A percentile compares a stretch with the other conserved stretches of the same genome.
Conservation (phyloP, 2,113 vertebrate species). For the Tragelaphus strepsiceros region DNA sequence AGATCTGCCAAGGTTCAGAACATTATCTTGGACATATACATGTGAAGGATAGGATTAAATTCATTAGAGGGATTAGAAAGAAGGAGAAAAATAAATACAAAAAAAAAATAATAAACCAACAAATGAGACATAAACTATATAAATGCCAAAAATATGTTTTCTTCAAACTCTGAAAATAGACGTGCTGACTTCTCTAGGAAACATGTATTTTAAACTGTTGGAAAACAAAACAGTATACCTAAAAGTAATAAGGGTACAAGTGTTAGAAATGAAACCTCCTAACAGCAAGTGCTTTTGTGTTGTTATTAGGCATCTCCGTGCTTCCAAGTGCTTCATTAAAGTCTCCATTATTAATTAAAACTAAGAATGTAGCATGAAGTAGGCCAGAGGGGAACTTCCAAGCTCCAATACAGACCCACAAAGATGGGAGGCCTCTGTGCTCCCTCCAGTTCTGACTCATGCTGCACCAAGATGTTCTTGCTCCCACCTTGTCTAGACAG, state of each 20-base stretch:
- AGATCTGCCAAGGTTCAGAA: neutral
- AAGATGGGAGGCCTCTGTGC: neutral
- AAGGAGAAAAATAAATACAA: slow-evolving; percentile 34
- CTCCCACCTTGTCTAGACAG: neutral
- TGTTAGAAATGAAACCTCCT: neutral
- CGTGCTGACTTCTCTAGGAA: neutral
- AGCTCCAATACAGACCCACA: neutral
- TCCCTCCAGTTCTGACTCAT: neutral
- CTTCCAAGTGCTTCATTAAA: slow-evolving; percentile 16
- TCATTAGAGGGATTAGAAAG: slow-evolving; percentile 11
- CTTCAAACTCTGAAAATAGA: slow-evolving; percentile 49
- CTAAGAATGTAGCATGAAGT: neutral
- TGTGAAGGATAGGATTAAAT: neutral
- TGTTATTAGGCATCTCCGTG: neutral
- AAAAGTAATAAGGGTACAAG: neutral
- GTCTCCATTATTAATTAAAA: slow-evolving; percentile 4
- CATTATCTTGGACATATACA: neutral
- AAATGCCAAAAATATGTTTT: slow-evolving; percentile 38
- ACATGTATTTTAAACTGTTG: slow-evolving; percentile 16
- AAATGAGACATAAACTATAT: neutral
- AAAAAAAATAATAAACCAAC: slow-evolving; percentile 20
- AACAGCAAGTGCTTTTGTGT: neutral
- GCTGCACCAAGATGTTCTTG: neutral
- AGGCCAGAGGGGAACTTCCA: neutral
- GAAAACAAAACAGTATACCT: slow-evolving; percentile 14